Base-by-base conservation (phyloP, 2,797 vertebrate species). In the Rhynchonycteris naso region DNA sequence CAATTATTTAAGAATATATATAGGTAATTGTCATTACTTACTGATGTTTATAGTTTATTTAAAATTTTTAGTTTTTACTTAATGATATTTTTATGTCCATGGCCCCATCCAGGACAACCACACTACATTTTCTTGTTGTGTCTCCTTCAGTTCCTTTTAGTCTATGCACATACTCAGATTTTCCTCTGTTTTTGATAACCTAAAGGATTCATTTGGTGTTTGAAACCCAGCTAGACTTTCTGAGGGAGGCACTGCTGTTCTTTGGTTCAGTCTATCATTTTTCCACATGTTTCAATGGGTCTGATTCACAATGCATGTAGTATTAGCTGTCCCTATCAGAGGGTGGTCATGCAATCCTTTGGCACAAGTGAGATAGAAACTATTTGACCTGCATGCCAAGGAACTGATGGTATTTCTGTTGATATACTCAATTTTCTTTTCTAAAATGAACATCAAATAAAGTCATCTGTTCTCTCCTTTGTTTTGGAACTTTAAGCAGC, bases 331-430 rank as follows among this genome's bases (percentile, higher is more conserved):
- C 92, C 95, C 95, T 95, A 88, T 96, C 22, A 63, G 19, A 92
- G 22, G 69, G 69, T 91, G 88, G 80, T 81, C 87, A 59, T 74
- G 61, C 66, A 94, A 24, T 28, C 38, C 18, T 95, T 89, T 88
- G 84, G 71, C 87, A 95, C 30, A 2, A 95, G 78, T 54, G 86
- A 96, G 96, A 97, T 97, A 97, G 86, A 84, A 83, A 87, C 43
- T 22, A 84, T 93, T 75, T 91, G 93, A 97, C 97, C 96, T 95
- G 86, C 61, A 26, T 75, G 90, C 59, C 0, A 19, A 0, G 3
- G 76, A 94, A 84, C 88, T 97, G 81, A 76, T 87, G 86, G 83
- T 91, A 72, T 85, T 96, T 97, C 86, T 19, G 0, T 88, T 24
- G 14, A 96, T 96, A 94, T 58, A 90, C 24, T 10, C 4, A 52